These are phyloP conservation scores for Characodon lateralis DNA, from an alignment of 2,797 vertebrate species.

Conservation along the genomic window DNA sequence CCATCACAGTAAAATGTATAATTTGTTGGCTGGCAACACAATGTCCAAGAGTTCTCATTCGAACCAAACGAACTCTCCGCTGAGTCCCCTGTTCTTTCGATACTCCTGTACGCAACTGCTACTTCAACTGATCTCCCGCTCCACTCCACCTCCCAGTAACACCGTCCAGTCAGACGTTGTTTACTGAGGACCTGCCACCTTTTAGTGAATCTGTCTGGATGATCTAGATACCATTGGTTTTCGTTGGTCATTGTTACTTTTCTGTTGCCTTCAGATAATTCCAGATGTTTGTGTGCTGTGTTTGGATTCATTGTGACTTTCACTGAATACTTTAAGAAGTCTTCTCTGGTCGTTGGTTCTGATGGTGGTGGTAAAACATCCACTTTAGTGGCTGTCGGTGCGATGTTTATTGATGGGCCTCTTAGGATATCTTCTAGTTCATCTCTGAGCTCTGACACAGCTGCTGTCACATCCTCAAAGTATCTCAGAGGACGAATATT, in stretches of 20 bases:
- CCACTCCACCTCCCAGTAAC: constrained; percentile 2
- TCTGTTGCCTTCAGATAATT: not conserved
- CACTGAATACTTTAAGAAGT: not conserved
- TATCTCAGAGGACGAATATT: not conserved
- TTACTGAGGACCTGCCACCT: constrained; percentile 2
- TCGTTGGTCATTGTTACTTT: not conserved
- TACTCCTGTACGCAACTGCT: not conserved
- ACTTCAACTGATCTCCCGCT: not conserved
- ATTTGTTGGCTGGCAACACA: rapidly evolving
- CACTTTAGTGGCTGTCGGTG: not conserved
- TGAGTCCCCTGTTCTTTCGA: not conserved
- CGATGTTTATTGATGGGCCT: not conserved
- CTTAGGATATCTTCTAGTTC: not conserved
- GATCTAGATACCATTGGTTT: not conserved
- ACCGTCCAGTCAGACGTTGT: not conserved
- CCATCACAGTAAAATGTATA: not conserved
- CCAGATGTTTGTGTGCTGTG: not conserved
- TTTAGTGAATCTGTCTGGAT: not conserved
- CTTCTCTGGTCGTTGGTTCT: not conserved
- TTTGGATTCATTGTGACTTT: not conserved
- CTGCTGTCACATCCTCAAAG: not conserved
- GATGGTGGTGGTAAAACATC: not conserved
- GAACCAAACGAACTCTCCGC: not conserved
- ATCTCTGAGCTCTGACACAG: not conserved
- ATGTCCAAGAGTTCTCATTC: not conserved